These are phyloP conservation scores for Pyrgus malvae DNA, from an alignment of 2,888 invertebrate species.

Conservation along the genomic window DNA sequence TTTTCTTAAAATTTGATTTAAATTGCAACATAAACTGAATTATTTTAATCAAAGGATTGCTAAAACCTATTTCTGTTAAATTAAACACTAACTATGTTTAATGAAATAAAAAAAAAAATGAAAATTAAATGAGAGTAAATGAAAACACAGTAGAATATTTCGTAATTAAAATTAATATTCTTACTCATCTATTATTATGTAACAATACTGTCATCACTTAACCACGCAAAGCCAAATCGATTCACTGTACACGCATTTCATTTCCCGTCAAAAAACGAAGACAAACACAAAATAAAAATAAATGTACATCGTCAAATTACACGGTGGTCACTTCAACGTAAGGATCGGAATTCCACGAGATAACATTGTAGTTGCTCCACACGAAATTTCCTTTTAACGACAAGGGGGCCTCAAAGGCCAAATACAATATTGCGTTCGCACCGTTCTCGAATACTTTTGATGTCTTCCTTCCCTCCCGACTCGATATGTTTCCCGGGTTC, in stretches of 20 bases:
- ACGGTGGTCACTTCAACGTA: constrained; percentile 72
- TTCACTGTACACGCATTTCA: constrained; percentile 1
- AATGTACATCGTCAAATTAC: constrained; percentile 33
- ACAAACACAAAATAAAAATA: constrained; percentile 17
- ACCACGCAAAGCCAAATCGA: background rate
- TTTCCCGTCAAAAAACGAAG: background rate
- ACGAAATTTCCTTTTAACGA: constrained; percentile 73
- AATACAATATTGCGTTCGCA: constrained; percentile 68
- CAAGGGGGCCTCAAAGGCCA: constrained; percentile 70
- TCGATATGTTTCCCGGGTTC: constrained; percentile 63
- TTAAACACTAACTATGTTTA: too few relatives aligned
- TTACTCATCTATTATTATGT: background rate
- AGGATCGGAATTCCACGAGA: constrained; percentile 73
- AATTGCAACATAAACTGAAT: too few relatives aligned
- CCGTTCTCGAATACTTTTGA: constrained; percentile 68
- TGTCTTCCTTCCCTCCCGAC: constrained; percentile 60
- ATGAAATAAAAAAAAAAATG: too few relatives aligned
- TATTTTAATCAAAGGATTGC: too few relatives aligned
- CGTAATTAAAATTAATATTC: background rate
- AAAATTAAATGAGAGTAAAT: too few relatives aligned
- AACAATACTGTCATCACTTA: background rate
- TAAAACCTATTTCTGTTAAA: too few relatives aligned
- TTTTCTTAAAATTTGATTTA: too few relatives aligned
- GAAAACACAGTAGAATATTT: too few relatives aligned
- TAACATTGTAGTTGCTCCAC: constrained; percentile 75